Conservation (phyloP, 2,888 invertebrate species). For the Plutella xylostella region DNA sequence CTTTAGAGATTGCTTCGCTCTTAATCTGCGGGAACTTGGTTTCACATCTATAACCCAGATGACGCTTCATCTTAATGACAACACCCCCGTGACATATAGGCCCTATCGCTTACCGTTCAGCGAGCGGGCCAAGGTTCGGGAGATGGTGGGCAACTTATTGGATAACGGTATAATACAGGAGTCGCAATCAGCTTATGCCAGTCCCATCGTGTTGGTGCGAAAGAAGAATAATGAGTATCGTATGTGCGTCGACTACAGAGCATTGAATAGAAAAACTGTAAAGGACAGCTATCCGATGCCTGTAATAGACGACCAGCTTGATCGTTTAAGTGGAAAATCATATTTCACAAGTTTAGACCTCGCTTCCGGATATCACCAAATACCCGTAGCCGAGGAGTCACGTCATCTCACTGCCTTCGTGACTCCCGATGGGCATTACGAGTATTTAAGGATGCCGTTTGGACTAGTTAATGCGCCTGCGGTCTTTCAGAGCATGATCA, state of each 20-base stretch:
- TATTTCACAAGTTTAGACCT: too few species aligned
- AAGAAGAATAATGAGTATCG: constrained; percentile 20
- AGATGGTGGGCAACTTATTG: constrained; percentile 1
- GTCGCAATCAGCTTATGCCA: constrained; percentile 18
- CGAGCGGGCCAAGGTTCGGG: neutral
- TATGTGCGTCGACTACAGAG: constrained; percentile 18
- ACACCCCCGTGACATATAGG: constrained; percentile 1
- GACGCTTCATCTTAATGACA: neutral
- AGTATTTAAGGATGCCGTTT: constrained; percentile 21
- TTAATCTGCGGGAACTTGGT: constrained; percentile 2
- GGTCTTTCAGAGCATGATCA: constrained; percentile 23
- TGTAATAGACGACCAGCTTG: constrained; percentile 24
- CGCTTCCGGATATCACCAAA: constrained; percentile 25
- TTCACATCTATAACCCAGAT: constrained; percentile 1
- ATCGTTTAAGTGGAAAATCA: constrained; percentile 19
- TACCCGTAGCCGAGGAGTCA: constrained; percentile 19
- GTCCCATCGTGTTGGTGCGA: constrained; percentile 20
- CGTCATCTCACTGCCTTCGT: constrained; percentile 27
- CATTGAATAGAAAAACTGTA: constrained; percentile 15
- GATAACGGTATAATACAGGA: neutral
- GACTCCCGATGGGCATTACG: too few species aligned
- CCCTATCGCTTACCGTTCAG: constrained; percentile 4
- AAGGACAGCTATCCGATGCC: constrained; percentile 23
- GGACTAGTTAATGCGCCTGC: constrained; percentile 22
- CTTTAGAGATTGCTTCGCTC: constrained; percentile 3